Evolutionary conservation across 2,797 vertebrate species (phyloP), one percentile per base, ranked within the genome.

Genomic region (Poeciliopsis infans): DNA sequence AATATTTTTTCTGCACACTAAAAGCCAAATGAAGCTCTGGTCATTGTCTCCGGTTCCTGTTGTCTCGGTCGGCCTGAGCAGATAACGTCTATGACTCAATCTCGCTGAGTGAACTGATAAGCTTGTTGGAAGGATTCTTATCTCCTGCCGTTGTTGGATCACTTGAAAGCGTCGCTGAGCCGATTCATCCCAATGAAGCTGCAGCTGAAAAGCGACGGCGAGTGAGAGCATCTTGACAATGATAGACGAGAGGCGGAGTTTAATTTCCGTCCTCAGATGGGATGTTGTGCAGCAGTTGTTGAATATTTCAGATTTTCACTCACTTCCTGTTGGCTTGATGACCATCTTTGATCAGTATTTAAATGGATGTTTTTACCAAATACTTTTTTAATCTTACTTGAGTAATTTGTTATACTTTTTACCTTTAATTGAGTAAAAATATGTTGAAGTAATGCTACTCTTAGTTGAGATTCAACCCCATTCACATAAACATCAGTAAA

Each of bases 131-230:
- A 85, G 83, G 72, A 77, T 55, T 33, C 84, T 85, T 91, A 93
- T 94, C 93, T 94, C 69, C 15, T n/a, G 16, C 61, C 18, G 33
- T 74, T 84, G 78, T 79, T 85, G 81, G 91, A 92, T 91, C 86
- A 81, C 82, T 86, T 72, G 78, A 88, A 82, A 79, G 80, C 20
- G 13, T 84, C 75, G 53, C 71, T 82, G 68, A 23, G 47, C 72
- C 43, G 83, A 36, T 84, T 86, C 88, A 89, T 81, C 84, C 94
- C 84, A 94, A 93, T 94, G 92, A 91, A 94, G 93, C 39, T 13
- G 36, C 66, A 43, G 39, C 39, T 8, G 79, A 59, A n/a, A 84
- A 74, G 74, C 43, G 78, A 46, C 13, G 16, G 20, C 33, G 71
- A 79, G 16, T 33, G 71, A 78, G 55, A 79, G 70, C 81, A 86